These are phyloP conservation scores for Calephelis virginiensis DNA, from an alignment of 1,140 invertebrate species.

Conservation along the genomic window DNA sequence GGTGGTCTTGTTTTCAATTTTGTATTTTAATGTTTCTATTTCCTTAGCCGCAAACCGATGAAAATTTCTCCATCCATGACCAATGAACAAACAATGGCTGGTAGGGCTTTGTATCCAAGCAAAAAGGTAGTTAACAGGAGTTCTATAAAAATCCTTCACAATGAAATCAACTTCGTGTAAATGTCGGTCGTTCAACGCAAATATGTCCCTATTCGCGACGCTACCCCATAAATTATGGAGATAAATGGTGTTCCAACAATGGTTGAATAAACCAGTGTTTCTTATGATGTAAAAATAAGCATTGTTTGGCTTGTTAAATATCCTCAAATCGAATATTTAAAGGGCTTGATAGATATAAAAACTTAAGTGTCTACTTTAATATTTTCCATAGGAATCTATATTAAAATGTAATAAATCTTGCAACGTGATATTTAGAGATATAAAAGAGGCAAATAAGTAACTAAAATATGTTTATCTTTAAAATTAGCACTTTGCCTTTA, in stretches of 20 bases:
- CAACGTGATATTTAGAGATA: not conserved
- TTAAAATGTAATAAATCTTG: not conserved
- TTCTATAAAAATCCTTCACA: slow-evolving; percentile 30
- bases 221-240: slow-evolving; percentile 70
- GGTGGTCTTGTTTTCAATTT: slow-evolving; percentile 24
- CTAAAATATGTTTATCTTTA: too few species aligned
- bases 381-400: not conserved
- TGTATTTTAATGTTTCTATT: slow-evolving; percentile 10
- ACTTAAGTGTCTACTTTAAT: not conserved
- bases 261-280: slow-evolving; percentile 66
- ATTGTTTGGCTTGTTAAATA: slow-evolving; percentile 33
- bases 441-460: too few species aligned
- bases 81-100: slow-evolving; percentile 55
- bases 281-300: slow-evolving; percentile 63
- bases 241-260: slow-evolving; percentile 73
- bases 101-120: slow-evolving; percentile 53
- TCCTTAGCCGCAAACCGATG: slow-evolving; percentile 41
- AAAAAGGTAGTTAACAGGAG: slow-evolving; percentile 44
- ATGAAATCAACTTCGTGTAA: slow-evolving; percentile 38
- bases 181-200: slow-evolving; percentile 49
- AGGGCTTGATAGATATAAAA: not conserved
- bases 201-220: slow-evolving; percentile 68
- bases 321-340: slow-evolving; percentile 25
- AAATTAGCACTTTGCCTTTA: too few species aligned
- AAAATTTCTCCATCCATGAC: slow-evolving; percentile 59